A percentile compares a stretch with the other conserved stretches of the same genome.
phyloP scores from a whole-genome alignment of 2,797 vertebrate species.

The Anguilla megastoma region DNA sequence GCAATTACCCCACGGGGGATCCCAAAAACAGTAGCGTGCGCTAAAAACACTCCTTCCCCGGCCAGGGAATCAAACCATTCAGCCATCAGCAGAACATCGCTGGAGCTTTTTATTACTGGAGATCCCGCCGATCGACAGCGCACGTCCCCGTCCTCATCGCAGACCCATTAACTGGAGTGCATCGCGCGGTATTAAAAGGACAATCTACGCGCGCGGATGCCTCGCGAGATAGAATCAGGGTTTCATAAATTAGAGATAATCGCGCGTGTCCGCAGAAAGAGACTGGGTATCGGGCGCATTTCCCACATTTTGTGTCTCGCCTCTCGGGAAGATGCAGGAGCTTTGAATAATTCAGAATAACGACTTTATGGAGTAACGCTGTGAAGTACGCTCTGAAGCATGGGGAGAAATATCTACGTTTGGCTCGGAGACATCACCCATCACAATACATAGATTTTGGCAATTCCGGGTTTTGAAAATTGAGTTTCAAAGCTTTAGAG shows the following conservation, averaged over 20 bases:
- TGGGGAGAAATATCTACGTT: background rate
- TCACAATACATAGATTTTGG: background rate
- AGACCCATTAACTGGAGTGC: background rate
- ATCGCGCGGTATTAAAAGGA: background rate
- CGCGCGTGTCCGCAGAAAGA: background rate
- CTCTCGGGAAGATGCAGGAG: background rate
- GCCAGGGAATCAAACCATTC: constrained; percentile 8
- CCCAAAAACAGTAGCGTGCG: background rate
- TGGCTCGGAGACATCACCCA: background rate
- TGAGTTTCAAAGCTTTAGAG: too few relatives aligned
- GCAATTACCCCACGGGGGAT: background rate
- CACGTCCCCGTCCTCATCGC: background rate
- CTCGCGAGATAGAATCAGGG: background rate
- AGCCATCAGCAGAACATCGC: background rate
- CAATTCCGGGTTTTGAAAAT: too few relatives aligned
- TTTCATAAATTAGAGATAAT: background rate
- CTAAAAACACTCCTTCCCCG: background rate
- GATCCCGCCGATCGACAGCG: background rate
- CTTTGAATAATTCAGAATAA: constrained; percentile 15
- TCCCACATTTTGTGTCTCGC: background rate
- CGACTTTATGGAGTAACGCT: background rate
- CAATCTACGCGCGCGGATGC: background rate
- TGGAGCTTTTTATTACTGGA: background rate
- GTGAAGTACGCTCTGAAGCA: background rate
- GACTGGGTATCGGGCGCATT: background rate